phyloP scores from a whole-genome alignment of 1,140 invertebrate species.

The Notospermus geniculatus region DNA sequence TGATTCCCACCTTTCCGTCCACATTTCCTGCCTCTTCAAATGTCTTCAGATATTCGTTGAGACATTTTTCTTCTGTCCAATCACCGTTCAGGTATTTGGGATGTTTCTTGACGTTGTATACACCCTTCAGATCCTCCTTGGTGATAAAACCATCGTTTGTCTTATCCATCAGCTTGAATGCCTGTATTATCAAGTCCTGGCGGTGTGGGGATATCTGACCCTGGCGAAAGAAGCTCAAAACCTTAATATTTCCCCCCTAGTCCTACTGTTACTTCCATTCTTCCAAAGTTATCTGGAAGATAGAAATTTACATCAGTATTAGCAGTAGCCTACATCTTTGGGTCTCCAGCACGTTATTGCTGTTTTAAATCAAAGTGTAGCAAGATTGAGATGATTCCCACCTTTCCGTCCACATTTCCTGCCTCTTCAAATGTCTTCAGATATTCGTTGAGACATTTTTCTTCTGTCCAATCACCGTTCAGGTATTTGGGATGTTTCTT shows the following conservation, averaged over 20 bases:
- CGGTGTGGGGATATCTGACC: constrained; percentile 26
- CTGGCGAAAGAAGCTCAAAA: too few relatives aligned
- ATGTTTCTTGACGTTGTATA: constrained; percentile 78
- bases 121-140: constrained; percentile 76
- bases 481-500: constrained; percentile 78
- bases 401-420: constrained; percentile 77
- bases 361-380: too few relatives aligned
- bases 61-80: constrained; percentile 80
- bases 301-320: too few relatives aligned
- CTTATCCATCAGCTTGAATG: constrained; percentile 87
- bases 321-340: too few relatives aligned
- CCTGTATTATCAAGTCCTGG: constrained; percentile 72
- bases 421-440: constrained; percentile 81
- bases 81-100: constrained; percentile 85
- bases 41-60: constrained; percentile 80
- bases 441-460: constrained; percentile 80
- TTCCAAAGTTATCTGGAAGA: too few relatives aligned
- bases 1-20: constrained; percentile 87
- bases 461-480: constrained; percentile 85
- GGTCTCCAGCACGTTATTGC: too few relatives aligned
- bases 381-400: too few relatives aligned
- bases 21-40: constrained; percentile 77
- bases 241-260: too few relatives aligned
- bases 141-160: constrained; percentile 71
- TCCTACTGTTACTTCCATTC: too few relatives aligned